These are phyloP conservation scores for Prunella fulvescens DNA, from an alignment of 2,113 vertebrate genomes.

Conservation along the genomic window DNA sequence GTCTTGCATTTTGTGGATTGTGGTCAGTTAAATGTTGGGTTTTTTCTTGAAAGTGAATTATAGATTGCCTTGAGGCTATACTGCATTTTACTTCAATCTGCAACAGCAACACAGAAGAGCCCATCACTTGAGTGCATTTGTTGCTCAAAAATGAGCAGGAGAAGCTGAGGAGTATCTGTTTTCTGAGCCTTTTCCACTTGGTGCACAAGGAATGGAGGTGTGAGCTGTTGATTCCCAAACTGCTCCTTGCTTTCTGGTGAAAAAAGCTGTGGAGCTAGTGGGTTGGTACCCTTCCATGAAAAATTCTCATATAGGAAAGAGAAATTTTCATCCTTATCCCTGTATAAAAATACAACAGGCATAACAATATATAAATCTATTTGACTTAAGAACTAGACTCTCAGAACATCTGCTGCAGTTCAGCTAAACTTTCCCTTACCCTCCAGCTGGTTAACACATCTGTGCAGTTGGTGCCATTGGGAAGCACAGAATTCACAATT, in stretches of 20 bases:
- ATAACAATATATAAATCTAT: background rate
- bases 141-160: background rate
- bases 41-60: background rate
- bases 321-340: background rate
- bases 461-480: background rate
- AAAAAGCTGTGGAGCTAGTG: background rate
- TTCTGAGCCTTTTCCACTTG: background rate
- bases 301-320: background rate
- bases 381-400: background rate
- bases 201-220: background rate
- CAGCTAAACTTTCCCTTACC: background rate
- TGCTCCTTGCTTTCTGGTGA: background rate
- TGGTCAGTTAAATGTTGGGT: background rate
- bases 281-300: background rate
- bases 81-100: background rate
- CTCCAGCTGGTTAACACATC: background rate
- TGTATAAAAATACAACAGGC: background rate
- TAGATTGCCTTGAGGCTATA: background rate
- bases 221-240: background rate
- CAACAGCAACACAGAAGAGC: background rate
- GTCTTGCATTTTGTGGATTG: background rate
- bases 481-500: background rate
- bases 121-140: background rate
- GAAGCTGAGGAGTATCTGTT: background rate
- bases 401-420: background rate